A percentile compares a stretch with the other conserved stretches of the same genome.
These are phyloP conservation scores for Microchrysa polita DNA, from an alignment of 2,888 invertebrate genomes.

Conservation along the genomic window DNA sequence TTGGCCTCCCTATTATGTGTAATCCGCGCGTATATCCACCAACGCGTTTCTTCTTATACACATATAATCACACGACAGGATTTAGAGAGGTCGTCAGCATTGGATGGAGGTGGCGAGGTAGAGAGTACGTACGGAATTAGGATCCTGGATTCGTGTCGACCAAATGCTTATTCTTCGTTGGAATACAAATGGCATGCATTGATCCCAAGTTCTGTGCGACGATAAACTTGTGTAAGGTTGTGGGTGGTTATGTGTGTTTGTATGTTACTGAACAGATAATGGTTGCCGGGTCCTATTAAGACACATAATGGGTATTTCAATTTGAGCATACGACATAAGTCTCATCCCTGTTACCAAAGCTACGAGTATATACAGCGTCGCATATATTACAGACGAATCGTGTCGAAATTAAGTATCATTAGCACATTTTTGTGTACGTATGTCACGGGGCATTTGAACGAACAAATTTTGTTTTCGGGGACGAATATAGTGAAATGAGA, in stretches of 20 bases:
- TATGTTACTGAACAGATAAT: conserved; percentile 34
- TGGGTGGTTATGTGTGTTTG: too few relatives aligned
- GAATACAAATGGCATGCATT: conserved; percentile 41
- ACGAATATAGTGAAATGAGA: neutral
- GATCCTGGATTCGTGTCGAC: neutral
- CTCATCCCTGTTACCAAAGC: neutral
- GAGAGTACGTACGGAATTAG: too few relatives aligned
- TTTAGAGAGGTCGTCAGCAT: too few relatives aligned
- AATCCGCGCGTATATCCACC: too few relatives aligned
- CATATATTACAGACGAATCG: conserved; percentile 15
- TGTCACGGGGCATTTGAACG: conserved; percentile 29
- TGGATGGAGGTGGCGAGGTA: neutral
- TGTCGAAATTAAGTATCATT: conserved; percentile 38
- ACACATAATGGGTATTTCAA: conserved; percentile 37
- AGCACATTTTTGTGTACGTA: conserved; percentile 35
- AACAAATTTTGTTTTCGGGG: conserved; percentile 4
- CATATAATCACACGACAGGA: too few relatives aligned
- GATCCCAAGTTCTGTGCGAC: conserved; percentile 25
- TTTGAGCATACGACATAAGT: conserved; percentile 18
- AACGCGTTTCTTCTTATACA: too few relatives aligned
- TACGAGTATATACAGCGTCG: neutral
- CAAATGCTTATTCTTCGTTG: conserved; percentile 26
- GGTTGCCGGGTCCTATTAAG: conserved; percentile 37
- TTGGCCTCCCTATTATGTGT: too few relatives aligned
- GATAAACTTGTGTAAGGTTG: neutral